Evolutionary conservation across 2,888 invertebrate species (phyloP), one percentile per base, ranked within the genome.

Genomic region (Metacarcinus magister): DNA sequence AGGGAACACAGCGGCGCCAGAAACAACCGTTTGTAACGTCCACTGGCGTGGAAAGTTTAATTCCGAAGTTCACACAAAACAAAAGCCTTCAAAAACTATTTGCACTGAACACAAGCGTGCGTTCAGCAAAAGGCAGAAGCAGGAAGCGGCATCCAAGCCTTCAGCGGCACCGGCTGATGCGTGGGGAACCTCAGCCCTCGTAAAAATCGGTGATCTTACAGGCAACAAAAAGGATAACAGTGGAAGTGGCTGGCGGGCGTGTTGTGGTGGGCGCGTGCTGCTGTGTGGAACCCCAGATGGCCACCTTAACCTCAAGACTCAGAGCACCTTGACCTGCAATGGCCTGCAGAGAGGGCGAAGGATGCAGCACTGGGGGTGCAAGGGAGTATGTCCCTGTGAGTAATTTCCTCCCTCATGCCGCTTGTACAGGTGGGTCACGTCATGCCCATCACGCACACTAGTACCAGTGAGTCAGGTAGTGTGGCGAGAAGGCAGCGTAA

Each of bases 21-120:
- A 23, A 75, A 75, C 23, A 75, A 75, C 75, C 4, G 75, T 75
- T 75, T 75, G 75, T 2, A n/a, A n/a, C 28, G 28, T n/a, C 75
- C 8, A n/a, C 75, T 75, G 75, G 75, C 28, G 28, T 75, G 75
- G 75, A 75, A 75, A 75, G 75, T 75, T 75, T 75, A 75, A 75
- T n/a, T n/a, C 87, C 39, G 87, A 87, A 87, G 16, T 87, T 87
- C 87, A 32, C 87, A 16, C 13, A 32, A 32, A 87, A 75, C 75
- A 16, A 13, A 87, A 87, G 39, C 13, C 87, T 87, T 87, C 32
- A 87, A 87, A 87, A 87, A 39, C 39, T 87, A 87, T 87, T 87
- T 32, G 16, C 39, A 87, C 87, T 32, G 16, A 87, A 87, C 87
- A 87, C 32, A 16, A 39, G 39, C 87, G 87, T 87, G 87, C 16